Evolutionary conservation across 2,113 vertebrate species (phyloP), one percentile per base, ranked within the genome.

Genomic region (Hemicordylus capensis): DNA sequence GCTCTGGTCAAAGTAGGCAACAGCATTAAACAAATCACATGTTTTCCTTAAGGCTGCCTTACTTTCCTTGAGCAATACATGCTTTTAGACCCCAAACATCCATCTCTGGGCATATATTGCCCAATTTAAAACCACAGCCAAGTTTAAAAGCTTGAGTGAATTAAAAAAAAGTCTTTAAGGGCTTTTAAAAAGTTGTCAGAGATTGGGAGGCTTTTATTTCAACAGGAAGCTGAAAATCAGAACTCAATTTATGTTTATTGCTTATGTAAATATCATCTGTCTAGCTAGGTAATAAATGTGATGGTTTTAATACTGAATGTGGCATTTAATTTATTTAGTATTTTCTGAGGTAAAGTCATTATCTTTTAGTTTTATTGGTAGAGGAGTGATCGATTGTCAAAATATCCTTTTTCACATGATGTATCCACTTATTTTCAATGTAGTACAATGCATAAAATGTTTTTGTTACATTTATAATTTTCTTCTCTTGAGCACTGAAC

Each of bases 31-130:
- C 61, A 44, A 48, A 80, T 56, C 3, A 0, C 2, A 9, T 78
- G 86, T 5, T 54, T 83, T 88, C 58, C 75, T 42, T 87, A 89
- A 89, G 42, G 66, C 39, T 69, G 42, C 42, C 34, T 44, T n/a
- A 9, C 59, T 85, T 88, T 83, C 84, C 46, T 34, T 70, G 20
- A 70, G 67, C 37, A 70, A 54, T 42, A 61, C 63, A 12, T 87
- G 24, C 37, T 78, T 86, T 73, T 31, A 48, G 51, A 34, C 46
- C 4, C 3, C n/a, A n/a, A n/a, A n/a, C n/a, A n/a, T n/a, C n/a
- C n/a, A n/a, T n/a, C n/a, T n/a, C n/a, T n/a, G n/a, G n/a, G n/a
- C n/a, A n/a, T n/a, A n/a, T n/a, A n/a, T n/a, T n/a, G n/a, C n/a
- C n/a, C n/a, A n/a, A n/a, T n/a, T n/a, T n/a, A n/a, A n/a, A n/a